phyloP scores from a whole-genome alignment of 2,888 invertebrate genomes.

The Acanthopleura granulata region DNA sequence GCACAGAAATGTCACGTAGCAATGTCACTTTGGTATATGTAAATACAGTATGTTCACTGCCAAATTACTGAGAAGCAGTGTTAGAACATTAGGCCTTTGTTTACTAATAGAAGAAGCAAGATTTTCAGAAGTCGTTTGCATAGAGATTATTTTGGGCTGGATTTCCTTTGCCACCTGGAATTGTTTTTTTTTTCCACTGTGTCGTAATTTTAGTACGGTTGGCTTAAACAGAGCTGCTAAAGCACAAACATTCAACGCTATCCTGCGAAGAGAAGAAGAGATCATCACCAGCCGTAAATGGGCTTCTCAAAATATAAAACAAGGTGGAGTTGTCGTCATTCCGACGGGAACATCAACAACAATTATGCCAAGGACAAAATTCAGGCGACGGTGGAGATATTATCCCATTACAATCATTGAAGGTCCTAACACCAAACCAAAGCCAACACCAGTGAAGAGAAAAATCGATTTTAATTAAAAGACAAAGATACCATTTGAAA shows the following conservation, averaged over 20 bases:
- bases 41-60: background rate
- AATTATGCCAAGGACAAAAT: background rate
- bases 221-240: background rate
- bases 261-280: background rate
- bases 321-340: background rate
- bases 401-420: background rate
- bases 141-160: background rate
- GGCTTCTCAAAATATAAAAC: background rate
- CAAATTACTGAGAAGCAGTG: background rate
- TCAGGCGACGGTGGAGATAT: background rate
- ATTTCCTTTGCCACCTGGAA: too few relatives aligned
- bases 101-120: background rate
- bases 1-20: background rate
- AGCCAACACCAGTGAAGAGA: background rate
- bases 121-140: background rate
- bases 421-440: background rate
- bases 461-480: background rate
- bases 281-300: background rate
- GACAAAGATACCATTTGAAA: too few relatives aligned
- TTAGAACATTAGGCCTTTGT: background rate
- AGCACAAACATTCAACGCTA: background rate
- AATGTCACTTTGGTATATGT: conserved; percentile 1
- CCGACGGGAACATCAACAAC: background rate
- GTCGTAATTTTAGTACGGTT: too few relatives aligned
- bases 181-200: too few relatives aligned